Evolutionary conservation across 2,797 vertebrate species (phyloP).

Genomic region (Oreochromis grahami): DNA sequence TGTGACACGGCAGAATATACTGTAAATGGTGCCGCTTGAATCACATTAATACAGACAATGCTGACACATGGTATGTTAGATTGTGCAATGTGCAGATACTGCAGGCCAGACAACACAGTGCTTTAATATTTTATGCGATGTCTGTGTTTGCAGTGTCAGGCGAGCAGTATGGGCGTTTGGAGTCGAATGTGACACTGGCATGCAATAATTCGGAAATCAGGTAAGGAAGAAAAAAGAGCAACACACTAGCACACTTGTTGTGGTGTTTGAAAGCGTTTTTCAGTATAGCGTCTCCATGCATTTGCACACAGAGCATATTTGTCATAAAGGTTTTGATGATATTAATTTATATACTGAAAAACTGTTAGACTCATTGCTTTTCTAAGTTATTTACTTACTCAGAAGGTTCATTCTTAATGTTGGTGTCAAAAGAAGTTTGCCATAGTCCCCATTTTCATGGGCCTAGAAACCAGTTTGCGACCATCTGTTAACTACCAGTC

Average conservation of each 20-base stretch:
- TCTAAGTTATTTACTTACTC: not conserved
- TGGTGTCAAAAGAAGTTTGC: not conserved
- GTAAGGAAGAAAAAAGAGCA: constrained; percentile 45
- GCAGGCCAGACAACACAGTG: not conserved
- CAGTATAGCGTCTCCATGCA: not conserved
- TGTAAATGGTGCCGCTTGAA: constrained; percentile 32
- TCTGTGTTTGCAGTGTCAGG: constrained; percentile 71
- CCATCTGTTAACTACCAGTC: not conserved
- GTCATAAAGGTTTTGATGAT: not conserved
- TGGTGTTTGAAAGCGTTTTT: not conserved
- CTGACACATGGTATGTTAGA: constrained; percentile 7
- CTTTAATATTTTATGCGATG: constrained; percentile 20
- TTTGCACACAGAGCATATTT: not conserved
- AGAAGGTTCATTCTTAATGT: not conserved
- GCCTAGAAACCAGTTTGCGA: not conserved
- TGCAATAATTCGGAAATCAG: constrained; percentile 65
- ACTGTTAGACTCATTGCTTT: not conserved
- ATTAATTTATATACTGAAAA: not conserved
- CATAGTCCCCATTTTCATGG: not conserved
- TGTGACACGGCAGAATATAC: constrained; percentile 25
- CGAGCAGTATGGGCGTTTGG: constrained; percentile 71
- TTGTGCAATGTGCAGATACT: not conserved
- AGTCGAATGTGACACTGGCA: constrained; percentile 73
- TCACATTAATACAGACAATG: constrained; percentile 33
- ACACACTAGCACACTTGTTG: not conserved